Conservation (phyloP, 2,797 vertebrate species). For the Chiroxiphia lanceolata region DNA sequence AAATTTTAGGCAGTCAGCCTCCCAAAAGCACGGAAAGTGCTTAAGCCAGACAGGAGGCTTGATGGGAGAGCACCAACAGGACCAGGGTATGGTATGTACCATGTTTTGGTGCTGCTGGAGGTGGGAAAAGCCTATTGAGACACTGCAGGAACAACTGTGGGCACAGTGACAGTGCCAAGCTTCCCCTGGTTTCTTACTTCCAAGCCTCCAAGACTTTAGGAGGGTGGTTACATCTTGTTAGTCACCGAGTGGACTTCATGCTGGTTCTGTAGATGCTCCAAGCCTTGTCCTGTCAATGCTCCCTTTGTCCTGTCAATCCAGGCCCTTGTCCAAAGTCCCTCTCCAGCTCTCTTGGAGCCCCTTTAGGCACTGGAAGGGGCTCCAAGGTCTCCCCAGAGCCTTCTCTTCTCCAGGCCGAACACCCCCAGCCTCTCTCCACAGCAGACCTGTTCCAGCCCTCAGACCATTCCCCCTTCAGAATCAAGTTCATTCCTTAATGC, state of each 20-base stretch:
- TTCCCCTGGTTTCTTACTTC: background rate
- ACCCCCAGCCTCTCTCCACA: background rate
- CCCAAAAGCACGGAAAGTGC: background rate
- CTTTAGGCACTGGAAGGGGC: background rate
- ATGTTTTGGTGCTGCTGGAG: background rate
- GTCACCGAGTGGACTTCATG: background rate
- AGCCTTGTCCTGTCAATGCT: background rate
- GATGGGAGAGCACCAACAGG: background rate
- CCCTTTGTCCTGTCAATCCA: background rate
- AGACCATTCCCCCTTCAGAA: background rate
- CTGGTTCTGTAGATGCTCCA: background rate
- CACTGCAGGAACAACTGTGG: background rate
- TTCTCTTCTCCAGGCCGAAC: background rate
- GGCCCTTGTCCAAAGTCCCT: background rate
- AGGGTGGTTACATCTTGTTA: background rate
- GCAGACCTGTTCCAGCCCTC: background rate
- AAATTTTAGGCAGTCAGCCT: background rate
- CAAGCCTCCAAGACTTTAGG: background rate
- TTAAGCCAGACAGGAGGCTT: background rate
- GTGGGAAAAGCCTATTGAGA: background rate
- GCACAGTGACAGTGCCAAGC: fast-evolving
- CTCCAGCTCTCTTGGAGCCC: background rate
- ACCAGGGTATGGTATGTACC: fast-evolving
- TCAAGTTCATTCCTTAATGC: background rate
- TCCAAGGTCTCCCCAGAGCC: background rate